Evolutionary conservation across 1,140 invertebrate genomes (phyloP), one percentile per base, ranked within the genome.

Genomic region (Ptiloglossa arizonensis): DNA sequence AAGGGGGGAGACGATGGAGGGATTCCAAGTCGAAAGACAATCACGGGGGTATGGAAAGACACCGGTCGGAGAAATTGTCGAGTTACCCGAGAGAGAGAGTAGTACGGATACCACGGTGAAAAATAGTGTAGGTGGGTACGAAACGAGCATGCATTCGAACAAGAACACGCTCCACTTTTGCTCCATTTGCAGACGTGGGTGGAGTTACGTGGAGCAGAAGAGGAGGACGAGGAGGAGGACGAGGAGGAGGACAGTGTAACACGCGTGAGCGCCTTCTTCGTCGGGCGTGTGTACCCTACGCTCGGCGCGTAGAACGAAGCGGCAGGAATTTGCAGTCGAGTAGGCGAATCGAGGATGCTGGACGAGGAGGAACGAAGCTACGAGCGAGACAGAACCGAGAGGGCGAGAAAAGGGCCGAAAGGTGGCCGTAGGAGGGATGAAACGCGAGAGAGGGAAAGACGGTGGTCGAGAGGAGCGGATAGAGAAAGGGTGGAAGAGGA

Each of bases 81-180:
- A 5, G 19, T n/a, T n/a, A 5, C 19, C 4, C 6, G 56, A 13
- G 9, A 27, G 13, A 24, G 35, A 9, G n/a, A 2, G 38, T n/a
- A n/a, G n/a, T n/a, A 1, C 22, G 5, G 41, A 2, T 17, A 17
- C 0, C 3, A 15, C 38, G 13, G 17, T 6, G 41, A 24, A 29
- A 60, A 38, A 60, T 11, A 38, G 19, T 17, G 27, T 66, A 29
- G 54, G n/a, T n/a, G n/a, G n/a, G n/a, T 8, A 48, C 46, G 66
- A 70, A 69, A 82, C 46, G 77, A 41, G 38, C 59, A 48, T 70
- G 68, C 72, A 76, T 80, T 76, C 57, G 75, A 79, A 70, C 70
- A 67, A 72, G 78, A 79, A 56, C 75, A 67, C 82, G 83, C 64
- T 90, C 88, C 79, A 90, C 79, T 88, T 89, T 87, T 87, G 82